phyloP scores from a whole-genome alignment of 2,888 invertebrate genomes.

The Scaptomyza caliginosa region DNA sequence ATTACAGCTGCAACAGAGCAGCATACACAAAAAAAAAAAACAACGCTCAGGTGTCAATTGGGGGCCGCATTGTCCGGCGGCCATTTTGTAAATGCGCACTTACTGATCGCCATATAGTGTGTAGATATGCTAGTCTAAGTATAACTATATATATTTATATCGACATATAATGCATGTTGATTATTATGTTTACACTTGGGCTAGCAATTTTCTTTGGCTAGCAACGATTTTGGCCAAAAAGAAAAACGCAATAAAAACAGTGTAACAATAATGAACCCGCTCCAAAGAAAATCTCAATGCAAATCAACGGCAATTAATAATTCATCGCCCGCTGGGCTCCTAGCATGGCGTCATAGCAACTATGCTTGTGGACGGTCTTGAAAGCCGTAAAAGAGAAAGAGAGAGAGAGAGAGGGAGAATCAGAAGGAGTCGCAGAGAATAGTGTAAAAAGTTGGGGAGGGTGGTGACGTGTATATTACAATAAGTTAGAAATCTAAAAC shows the following conservation, averaged over 20 bases:
- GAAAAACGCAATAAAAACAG: neutral
- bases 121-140: neutral
- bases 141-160: constrained; percentile 16
- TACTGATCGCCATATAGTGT: constrained; percentile 58
- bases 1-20: constrained; percentile 64
- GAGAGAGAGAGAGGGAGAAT: constrained; percentile 1
- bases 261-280: constrained; percentile 60
- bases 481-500: constrained; percentile 20
- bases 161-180: constrained; percentile 68
- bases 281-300: constrained; percentile 70
- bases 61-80: constrained; percentile 68
- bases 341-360: constrained; percentile 65
- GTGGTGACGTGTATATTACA: constrained; percentile 16
- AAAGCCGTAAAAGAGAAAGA: neutral
- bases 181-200: constrained; percentile 76
- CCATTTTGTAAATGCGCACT: constrained; percentile 68
- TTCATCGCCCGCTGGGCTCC: constrained; percentile 73
- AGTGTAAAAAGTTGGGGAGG: too few relatives aligned
- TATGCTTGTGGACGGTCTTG: constrained; percentile 29
- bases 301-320: constrained; percentile 79
- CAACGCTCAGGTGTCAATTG: constrained; percentile 76
- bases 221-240: constrained; percentile 37
- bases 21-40: constrained; percentile 40
- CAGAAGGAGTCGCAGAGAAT: neutral
- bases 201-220: constrained; percentile 41